phyloP scores from a whole-genome alignment of 1,140 invertebrate species.

The Patella vulgata region DNA sequence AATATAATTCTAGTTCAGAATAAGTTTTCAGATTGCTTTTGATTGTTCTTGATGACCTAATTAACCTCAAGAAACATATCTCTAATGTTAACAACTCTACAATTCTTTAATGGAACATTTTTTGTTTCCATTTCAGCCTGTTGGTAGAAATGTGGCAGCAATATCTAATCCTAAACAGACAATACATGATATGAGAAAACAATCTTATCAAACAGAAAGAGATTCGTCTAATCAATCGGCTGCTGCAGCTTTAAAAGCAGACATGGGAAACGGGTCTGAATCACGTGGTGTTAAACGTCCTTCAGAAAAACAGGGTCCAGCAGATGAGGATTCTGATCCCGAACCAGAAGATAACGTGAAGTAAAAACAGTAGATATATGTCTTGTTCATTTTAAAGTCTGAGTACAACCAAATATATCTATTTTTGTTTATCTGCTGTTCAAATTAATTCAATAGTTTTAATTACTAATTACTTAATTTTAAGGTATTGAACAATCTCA shows the following conservation, averaged over 20 bases:
- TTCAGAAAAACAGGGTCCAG: conserved; percentile 13
- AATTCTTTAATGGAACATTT: no score
- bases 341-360: conserved; percentile 90
- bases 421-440: no score
- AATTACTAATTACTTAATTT: no score
- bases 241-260: conserved; percentile 40
- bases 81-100: no score
- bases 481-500: no score
- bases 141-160: conserved; percentile 10
- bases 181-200: conserved; percentile 61
- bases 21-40: no score
- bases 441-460: no score
- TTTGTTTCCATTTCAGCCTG: conserved; percentile 9
- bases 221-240: conserved; percentile 41
- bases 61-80: no score
- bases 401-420: no score
- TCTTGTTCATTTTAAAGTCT: no score
- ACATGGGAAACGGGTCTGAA: conserved; percentile 36
- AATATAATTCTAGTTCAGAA: no score
- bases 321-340: conserved; percentile 72
- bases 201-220: conserved; percentile 33
- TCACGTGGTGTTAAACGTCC: conserved; percentile 73
- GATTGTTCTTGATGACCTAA: no score
- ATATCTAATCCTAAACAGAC: conserved; percentile 59
- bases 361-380: conserved; percentile 34